A percentile compares a stretch with the other conserved stretches of the same genome.
Evolutionary conservation across 2,888 invertebrate species (phyloP).

Genomic region (Microplitis manilae): DNA sequence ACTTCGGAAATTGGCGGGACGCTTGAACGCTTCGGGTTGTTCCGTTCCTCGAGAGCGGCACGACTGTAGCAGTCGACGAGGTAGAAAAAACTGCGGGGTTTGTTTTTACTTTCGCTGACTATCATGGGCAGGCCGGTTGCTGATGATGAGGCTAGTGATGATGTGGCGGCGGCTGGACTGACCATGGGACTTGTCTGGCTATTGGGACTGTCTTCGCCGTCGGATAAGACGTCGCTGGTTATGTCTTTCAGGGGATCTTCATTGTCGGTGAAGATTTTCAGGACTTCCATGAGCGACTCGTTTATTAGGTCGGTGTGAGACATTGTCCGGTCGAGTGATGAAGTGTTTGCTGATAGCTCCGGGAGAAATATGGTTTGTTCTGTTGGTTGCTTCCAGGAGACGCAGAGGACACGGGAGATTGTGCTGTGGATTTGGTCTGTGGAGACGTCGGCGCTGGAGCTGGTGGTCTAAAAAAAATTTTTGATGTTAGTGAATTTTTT

Average conservation of each 20-base stretch:
- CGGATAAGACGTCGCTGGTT: conserved; percentile 68
- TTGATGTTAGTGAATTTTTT: not conserved
- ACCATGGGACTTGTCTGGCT: conserved; percentile 71
- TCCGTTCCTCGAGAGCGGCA: conserved; percentile 82
- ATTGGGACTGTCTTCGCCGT: conserved; percentile 69
- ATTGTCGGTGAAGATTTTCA: conserved; percentile 75
- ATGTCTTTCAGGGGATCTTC: conserved; percentile 75
- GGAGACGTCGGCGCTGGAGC: conserved; percentile 74
- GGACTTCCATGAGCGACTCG: conserved; percentile 79
- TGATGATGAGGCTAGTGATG: conserved; percentile 71
- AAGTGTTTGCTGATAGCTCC: conserved; percentile 67
- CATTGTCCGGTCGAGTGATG: conserved; percentile 51
- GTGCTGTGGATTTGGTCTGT: conserved; percentile 78
- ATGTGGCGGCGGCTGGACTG: conserved; percentile 67
- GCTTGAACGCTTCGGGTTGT: conserved; percentile 83
- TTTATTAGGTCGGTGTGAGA: conserved; percentile 62
- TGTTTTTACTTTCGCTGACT: conserved; percentile 60
- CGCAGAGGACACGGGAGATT: conserved; percentile 81
- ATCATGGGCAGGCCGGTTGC: conserved; percentile 56
- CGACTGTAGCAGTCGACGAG: conserved; percentile 80
- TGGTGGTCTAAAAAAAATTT: conserved; percentile 63
- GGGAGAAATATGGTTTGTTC: conserved; percentile 73
- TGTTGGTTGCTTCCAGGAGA: conserved; percentile 76
- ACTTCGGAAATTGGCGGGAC: conserved; percentile 82
- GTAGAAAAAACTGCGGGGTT: conserved; percentile 70